These are phyloP conservation scores for Laticauda laticaudata DNA, from an alignment of 2,113 vertebrate species.

Conservation along the genomic window DNA sequence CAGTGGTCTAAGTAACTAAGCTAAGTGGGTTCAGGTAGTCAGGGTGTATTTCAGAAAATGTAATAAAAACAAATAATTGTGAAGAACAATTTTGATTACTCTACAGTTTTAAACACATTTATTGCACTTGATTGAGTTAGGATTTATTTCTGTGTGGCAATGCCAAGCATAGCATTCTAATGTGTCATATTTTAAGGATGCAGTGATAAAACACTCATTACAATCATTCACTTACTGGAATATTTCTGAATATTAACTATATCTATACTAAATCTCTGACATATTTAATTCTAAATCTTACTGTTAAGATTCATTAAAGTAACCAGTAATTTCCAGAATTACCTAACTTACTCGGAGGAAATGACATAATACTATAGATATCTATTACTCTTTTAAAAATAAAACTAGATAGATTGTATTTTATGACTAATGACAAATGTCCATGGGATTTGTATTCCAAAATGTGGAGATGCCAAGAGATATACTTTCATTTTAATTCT, in stretches of 20 bases:
- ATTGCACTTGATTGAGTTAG: neutral
- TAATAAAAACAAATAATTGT: conserved; percentile 20
- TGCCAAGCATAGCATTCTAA: neutral
- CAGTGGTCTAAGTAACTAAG: neutral
- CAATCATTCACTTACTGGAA: neutral
- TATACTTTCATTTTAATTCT: neutral
- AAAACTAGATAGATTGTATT: neutral
- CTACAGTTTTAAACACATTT: conserved; percentile 46
- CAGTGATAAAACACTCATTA: neutral
- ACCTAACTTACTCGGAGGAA: neutral
- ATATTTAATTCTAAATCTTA: neutral
- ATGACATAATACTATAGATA: neutral
- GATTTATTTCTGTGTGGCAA: neutral
- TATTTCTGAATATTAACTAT: no score
- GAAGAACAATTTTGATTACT: conserved; percentile 50
- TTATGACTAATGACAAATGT: neutral
- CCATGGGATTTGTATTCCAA: neutral
- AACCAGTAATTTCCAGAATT: neutral
- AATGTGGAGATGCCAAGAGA: neutral
- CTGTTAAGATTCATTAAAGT: neutral
- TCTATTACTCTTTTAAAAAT: neutral
- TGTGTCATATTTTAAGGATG: neutral
- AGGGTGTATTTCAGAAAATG: conserved; percentile 16
- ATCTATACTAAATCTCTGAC: neutral
- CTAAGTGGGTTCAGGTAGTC: neutral